Evolutionary conservation across 2,113 vertebrate genomes (phyloP).

Genomic region (Antennarius striatus): DNA sequence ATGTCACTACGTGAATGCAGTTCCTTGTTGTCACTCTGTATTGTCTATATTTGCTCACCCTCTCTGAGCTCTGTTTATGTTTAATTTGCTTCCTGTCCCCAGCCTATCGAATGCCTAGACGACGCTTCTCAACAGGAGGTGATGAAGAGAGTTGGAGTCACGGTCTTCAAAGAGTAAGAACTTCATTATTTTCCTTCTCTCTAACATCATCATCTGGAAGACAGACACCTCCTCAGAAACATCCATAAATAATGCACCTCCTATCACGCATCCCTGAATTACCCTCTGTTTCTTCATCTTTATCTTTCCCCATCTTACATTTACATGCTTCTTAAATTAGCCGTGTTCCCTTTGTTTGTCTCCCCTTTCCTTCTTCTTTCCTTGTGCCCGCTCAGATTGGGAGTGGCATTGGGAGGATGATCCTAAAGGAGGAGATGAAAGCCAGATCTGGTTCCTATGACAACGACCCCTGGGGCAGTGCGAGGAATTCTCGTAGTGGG

Average conservation of each 20-base stretch:
- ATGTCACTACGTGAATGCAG: background rate
- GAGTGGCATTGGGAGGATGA: conserved; percentile 95
- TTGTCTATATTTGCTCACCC: conserved; percentile 40
- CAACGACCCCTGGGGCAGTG: conserved; percentile 95
- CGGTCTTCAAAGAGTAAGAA: conserved; percentile 78
- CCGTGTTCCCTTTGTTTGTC: conserved; percentile 13
- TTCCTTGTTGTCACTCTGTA: conserved; percentile 19
- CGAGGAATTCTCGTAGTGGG: conserved; percentile 90
- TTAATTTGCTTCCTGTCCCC: conserved; percentile 42
- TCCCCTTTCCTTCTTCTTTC: background rate
- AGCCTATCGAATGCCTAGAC: conserved; percentile 70
- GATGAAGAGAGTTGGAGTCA: conserved; percentile 78
- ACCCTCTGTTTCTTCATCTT: background rate
- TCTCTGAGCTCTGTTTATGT: conserved; percentile 18
- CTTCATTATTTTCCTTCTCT: conserved; percentile 57
- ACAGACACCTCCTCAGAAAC: conserved; percentile 30
- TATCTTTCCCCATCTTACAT: conserved; percentile 4
- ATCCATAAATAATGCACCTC: conserved; percentile 43
- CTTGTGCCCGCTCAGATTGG: conserved; percentile 83
- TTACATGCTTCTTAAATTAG: conserved; percentile 19
- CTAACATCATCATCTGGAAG: conserved; percentile 36
- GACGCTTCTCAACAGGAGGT: conserved; percentile 76
- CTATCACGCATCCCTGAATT: conserved; percentile 6
- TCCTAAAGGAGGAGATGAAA: conserved; percentile 99
- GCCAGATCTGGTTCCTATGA: conserved; percentile 93